Conservation (phyloP, 1,140 invertebrate species). For the Mycetomoellerius zeteki region DNA sequence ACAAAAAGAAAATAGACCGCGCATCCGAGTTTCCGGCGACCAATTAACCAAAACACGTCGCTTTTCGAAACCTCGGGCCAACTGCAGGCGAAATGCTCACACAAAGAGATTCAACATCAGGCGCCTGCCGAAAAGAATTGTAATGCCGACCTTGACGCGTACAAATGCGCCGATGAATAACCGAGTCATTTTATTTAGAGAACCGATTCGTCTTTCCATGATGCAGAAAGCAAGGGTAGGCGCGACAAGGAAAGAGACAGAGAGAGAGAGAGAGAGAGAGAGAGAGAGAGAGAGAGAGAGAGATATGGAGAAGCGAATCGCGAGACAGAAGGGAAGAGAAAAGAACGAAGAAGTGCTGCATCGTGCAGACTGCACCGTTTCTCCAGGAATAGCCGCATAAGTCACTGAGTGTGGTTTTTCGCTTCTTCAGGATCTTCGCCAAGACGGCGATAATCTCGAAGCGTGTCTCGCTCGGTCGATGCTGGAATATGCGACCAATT, state of each 20-base stretch:
- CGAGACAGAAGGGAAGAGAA: slow-evolving; percentile 42
- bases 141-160: slow-evolving; percentile 81
- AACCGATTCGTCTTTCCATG: slow-evolving; percentile 85
- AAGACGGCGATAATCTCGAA: slow-evolving; percentile 56
- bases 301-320: slow-evolving; percentile 3
- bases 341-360: slow-evolving; percentile 52
- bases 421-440: slow-evolving; percentile 67
- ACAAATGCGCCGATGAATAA: slow-evolving; percentile 87
- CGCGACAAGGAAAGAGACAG: slow-evolving; percentile 40
- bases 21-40: slow-evolving; percentile 62
- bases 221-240: slow-evolving; percentile 57
- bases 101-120: slow-evolving; percentile 70
- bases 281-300: background rate
- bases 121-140: slow-evolving; percentile 69
- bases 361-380: slow-evolving; percentile 63
- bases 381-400: slow-evolving; percentile 83
- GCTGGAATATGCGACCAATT: slow-evolving; percentile 77
- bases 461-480: slow-evolving; percentile 70
- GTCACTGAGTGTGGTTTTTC: slow-evolving; percentile 72
- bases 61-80: slow-evolving; percentile 22
- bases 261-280: slow-evolving; percentile 38
- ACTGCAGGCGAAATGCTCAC: slow-evolving; percentile 10
- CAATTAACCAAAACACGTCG: slow-evolving; percentile 71
- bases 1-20: slow-evolving; percentile 58
- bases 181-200: slow-evolving; percentile 87